A percentile compares a stretch with the other conserved stretches of the same genome.
Evolutionary conservation across 2,113 vertebrate genomes (phyloP).

Genomic region (Turnix velox): DNA sequence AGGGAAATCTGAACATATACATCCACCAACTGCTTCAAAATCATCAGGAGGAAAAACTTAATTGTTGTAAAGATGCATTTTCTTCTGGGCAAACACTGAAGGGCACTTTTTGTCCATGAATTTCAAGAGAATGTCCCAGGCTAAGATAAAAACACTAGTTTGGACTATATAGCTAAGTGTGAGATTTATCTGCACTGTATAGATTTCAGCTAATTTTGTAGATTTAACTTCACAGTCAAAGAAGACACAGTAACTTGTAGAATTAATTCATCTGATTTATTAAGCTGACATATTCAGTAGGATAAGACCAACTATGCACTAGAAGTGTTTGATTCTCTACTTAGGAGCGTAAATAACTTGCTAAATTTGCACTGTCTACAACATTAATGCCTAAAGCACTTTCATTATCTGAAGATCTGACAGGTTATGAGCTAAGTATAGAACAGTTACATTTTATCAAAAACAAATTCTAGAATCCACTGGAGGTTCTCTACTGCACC

Average conservation of each 20-base stretch:
- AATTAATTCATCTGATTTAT: not conserved
- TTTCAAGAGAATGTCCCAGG: not conserved
- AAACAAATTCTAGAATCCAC: not conserved
- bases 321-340: not conserved
- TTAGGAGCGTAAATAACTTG: not conserved
- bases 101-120: fast-evolving
- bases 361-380: not conserved
- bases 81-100: not conserved
- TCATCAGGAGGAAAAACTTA: not conserved
- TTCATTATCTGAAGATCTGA: not conserved
- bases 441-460: not conserved
- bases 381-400: fast-evolving
- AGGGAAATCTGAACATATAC: not conserved
- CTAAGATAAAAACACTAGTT: no score
- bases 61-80: not conserved
- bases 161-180: no score
- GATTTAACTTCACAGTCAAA: not conserved
- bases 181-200: not conserved
- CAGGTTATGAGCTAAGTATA: not conserved
- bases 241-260: not conserved
- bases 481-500: not conserved
- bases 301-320: not conserved
- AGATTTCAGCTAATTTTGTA: not conserved
- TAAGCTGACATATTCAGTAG: not conserved
- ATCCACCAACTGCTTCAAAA: not conserved